phyloP scores from a whole-genome alignment of 2,888 invertebrate species.

The Drosophila crucigera region DNA sequence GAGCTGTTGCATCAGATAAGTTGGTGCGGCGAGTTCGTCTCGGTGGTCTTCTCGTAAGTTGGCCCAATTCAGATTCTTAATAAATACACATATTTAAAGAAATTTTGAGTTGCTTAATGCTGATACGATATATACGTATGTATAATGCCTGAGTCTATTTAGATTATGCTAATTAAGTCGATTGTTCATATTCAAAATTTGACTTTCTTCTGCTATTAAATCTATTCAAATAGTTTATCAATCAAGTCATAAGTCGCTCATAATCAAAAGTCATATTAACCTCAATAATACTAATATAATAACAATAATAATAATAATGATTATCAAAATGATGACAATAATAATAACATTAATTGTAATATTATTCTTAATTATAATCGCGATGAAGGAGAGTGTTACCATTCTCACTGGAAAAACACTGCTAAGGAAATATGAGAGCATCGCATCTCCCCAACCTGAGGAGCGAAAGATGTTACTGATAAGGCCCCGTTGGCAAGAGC shows the following conservation, averaged over 20 bases:
- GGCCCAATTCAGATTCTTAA: not conserved
- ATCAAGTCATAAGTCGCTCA: not conserved
- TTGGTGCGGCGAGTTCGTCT: not conserved
- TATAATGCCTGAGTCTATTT: not conserved
- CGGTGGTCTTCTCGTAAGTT: not conserved
- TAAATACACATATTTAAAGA: not conserved
- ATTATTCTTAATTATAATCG: not conserved
- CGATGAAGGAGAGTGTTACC: not conserved
- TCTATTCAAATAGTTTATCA: not conserved
- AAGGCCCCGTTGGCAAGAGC: constrained; percentile 14
- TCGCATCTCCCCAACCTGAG: not conserved
- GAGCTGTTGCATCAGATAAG: not conserved
- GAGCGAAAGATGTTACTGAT: constrained; percentile 23
- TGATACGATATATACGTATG: not conserved
- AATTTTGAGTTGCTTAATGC: not conserved
- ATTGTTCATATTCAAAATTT: not conserved
- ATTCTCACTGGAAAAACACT: not conserved
- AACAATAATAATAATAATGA: too few species aligned
- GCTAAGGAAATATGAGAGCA: not conserved
- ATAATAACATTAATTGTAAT: not conserved
- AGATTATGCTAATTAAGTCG: not conserved
- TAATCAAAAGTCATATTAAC: not conserved
- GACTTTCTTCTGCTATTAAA: not conserved
- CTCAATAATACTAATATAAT: not conserved
- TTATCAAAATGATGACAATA: too few species aligned